A percentile compares a stretch with the other conserved stretches of the same genome.
Evolutionary conservation across 2,888 invertebrate species (phyloP).

Genomic region (Tanypteryx hageni): DNA sequence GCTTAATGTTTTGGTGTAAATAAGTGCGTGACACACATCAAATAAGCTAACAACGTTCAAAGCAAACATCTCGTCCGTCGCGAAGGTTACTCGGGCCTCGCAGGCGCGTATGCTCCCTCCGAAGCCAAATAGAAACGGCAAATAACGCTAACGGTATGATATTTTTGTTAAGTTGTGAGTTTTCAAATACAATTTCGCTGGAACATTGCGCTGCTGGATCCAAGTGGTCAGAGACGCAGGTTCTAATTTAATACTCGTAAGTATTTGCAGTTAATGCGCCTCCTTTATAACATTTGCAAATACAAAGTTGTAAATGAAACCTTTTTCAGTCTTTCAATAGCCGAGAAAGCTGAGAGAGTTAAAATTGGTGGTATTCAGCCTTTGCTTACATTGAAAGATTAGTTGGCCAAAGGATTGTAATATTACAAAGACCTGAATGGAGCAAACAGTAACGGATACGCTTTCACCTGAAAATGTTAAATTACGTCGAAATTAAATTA

Average conservation of each 20-base stretch:
- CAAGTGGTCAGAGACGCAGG: not conserved
- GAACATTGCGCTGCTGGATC: not conserved
- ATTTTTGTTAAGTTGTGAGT: not conserved
- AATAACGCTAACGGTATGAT: not conserved
- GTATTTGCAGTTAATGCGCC: not conserved
- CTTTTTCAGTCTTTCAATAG: not conserved
- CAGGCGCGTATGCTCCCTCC: not conserved
- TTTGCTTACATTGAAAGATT: not conserved
- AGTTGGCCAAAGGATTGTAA: too few relatives aligned
- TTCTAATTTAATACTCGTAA: slow-evolving; percentile 16
- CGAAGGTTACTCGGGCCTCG: not conserved
- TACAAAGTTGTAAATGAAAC: not conserved
- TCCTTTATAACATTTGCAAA: not conserved
- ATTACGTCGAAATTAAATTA: too few relatives aligned
- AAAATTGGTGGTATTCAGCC: too few relatives aligned
- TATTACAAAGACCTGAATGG: too few relatives aligned
- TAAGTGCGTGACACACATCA: not conserved
- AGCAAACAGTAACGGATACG: too few relatives aligned
- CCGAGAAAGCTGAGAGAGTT: not conserved
- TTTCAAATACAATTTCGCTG: not conserved
- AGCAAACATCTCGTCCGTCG: not conserved
- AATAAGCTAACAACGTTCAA: slow-evolving; percentile 8
- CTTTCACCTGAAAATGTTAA: too few relatives aligned
- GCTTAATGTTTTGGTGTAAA: not conserved
- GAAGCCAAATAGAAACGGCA: not conserved